These are phyloP conservation scores for Myrmecobius fasciatus DNA, from an alignment of 2,113 vertebrate genomes.

Conservation along the genomic window DNA sequence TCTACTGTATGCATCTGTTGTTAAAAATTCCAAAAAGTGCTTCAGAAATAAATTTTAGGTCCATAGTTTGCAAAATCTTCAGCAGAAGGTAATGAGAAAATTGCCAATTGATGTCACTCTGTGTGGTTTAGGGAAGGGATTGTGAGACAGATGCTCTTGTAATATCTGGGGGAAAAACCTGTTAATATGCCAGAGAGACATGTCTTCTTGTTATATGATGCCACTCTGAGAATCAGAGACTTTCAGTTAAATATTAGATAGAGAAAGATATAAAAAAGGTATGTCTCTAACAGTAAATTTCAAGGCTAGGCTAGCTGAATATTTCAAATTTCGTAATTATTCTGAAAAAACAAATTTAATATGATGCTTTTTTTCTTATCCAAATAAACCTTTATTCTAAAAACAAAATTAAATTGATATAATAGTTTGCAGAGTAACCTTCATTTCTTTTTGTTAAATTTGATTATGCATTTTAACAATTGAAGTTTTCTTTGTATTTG, in stretches of 20 bases:
- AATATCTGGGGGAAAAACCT: constrained; percentile 72
- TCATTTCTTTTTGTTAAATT: neutral
- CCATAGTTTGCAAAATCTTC: constrained; percentile 45
- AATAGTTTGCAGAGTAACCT: neutral
- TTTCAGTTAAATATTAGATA: constrained; percentile 58
- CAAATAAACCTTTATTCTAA: neutral
- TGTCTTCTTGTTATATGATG: constrained; percentile 51
- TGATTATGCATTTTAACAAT: neutral
- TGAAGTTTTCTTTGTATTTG: neutral
- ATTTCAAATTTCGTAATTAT: constrained; percentile 23
- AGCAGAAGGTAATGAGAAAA: constrained; percentile 59
- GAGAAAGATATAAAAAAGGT: constrained; percentile 41
- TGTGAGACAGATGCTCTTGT: constrained; percentile 53
- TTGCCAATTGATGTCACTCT: constrained; percentile 55
- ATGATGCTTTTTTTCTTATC: neutral
- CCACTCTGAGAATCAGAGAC: constrained; percentile 53
- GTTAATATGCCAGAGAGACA: constrained; percentile 63
- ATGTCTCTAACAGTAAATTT: constrained; percentile 36
- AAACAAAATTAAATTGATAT: neutral
- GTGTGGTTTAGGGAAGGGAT: neutral
- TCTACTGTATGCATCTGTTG: constrained; percentile 11
- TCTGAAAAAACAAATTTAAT: constrained; percentile 44
- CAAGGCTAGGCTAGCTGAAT: constrained; percentile 25
- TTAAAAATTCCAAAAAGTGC: neutral
- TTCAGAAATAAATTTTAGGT: constrained; percentile 41